Base-by-base conservation (phyloP, 2,113 vertebrate species). In the Sciurus niger region DNA sequence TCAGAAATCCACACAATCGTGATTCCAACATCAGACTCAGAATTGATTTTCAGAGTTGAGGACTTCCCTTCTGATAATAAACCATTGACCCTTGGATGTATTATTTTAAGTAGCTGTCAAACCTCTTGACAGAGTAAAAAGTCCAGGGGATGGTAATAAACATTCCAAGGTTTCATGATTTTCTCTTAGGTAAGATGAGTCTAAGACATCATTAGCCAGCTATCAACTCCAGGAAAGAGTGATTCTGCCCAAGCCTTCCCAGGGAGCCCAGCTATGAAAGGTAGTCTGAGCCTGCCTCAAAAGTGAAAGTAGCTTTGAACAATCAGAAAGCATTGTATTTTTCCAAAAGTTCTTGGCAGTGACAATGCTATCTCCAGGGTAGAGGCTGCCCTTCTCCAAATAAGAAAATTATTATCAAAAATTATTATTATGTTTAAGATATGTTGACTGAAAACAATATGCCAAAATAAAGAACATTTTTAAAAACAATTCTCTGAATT, bases 401-500 rank as follows among this genome's bases (percentile, higher is more conserved):
- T 96, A 97, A 97, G 93, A 95, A 98, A 98, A 98, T 97, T 97
- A 97, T 98, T 97, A 96, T 84, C 86, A 96, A 92, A 89, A 94
- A 97, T 95, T 97, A 95, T 94, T 95, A 97, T 96, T 93, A 96
- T 96, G 89, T 97, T 96, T 97, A 96, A 97, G 97, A 96, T 92
- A 94, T 68, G 96, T 91, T 92, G 93, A 93, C 84, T 95, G 80
- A 89, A 97, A 96, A 96, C 58, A 97, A 89, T 96, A 87, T 93
- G 86, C 94, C 95, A 95, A 96, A 91, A 96, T 68, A 90, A 97
- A 96, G 85, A 94, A 95, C 72, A 58, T 72, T 93, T 95, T 90
- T 40, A 34, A n/a, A 86, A 94, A 87, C 88, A 95, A 76, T 79
- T 83, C 58, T 87, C 63, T 97, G 95, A 91, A 96, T 96, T 76